Evolutionary conservation across 2,113 vertebrate species (phyloP).

Genomic region (Phalacrocorax carbo): DNA sequence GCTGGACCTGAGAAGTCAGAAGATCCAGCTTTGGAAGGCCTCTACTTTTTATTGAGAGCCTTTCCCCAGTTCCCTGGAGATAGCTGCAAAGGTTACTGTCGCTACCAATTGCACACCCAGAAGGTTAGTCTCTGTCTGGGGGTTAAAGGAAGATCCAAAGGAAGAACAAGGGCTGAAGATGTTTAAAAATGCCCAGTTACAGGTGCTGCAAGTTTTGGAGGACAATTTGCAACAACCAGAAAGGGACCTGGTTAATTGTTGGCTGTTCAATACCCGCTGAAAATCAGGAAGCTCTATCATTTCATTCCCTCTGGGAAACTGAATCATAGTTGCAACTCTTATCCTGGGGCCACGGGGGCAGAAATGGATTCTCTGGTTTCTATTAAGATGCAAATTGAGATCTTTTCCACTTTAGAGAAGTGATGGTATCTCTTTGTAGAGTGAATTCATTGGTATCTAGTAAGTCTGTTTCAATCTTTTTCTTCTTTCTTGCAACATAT

Average conservation of each 20-base stretch:
- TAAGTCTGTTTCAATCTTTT: constrained; percentile 12
- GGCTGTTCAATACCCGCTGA: neutral
- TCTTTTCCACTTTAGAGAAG: constrained; percentile 47
- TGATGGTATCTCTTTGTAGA: constrained; percentile 44
- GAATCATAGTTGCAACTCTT: neutral
- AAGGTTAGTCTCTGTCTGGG: neutral
- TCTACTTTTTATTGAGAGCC: neutral
- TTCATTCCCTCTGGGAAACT: constrained; percentile 12
- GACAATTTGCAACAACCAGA: neutral
- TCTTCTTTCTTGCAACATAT: neutral
- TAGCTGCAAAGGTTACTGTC: neutral
- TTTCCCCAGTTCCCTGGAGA: neutral
- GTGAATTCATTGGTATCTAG: constrained; percentile 26
- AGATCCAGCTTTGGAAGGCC: neutral
- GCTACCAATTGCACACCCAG: neutral
- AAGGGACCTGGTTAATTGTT: neutral
- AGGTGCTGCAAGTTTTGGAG: neutral
- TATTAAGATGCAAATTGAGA: constrained; percentile 63
- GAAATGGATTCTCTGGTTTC: constrained; percentile 54
- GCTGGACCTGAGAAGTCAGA: neutral
- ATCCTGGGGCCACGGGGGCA: constrained; percentile 7
- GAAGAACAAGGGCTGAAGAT: neutral
- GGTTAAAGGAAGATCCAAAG: neutral
- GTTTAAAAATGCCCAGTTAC: neutral
- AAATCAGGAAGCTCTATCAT: neutral